phyloP scores from a whole-genome alignment of 2,113 vertebrate genomes.

The Clinocottus analis region DNA sequence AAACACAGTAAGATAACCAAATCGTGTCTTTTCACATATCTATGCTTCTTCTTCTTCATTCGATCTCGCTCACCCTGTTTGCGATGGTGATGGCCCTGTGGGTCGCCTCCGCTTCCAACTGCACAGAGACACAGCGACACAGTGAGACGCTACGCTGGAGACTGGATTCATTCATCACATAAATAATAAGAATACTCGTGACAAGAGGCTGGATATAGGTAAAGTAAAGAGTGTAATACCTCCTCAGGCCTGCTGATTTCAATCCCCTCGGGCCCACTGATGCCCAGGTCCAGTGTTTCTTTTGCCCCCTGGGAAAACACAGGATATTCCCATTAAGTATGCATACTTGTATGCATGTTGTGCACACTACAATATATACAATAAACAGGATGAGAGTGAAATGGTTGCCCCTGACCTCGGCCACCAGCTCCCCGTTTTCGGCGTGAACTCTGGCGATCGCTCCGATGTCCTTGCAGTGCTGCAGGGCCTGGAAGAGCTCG shows the following conservation, averaged over 20 bases:
- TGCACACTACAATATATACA: background rate
- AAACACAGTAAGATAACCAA: background rate
- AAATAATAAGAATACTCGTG: background rate
- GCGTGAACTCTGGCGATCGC: constrained; percentile 93
- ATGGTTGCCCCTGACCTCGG: constrained; percentile 85
- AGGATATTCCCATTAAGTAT: background rate
- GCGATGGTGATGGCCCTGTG: constrained; percentile 95
- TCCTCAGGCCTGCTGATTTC: constrained; percentile 98
- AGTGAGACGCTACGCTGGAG: background rate
- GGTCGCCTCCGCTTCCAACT: constrained; percentile 96
- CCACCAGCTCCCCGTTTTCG: constrained; percentile 96
- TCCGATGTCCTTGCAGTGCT: constrained; percentile 93
- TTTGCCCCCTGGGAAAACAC: constrained; percentile 88
- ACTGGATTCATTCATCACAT: background rate
- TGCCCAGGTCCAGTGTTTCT: constrained; percentile 93
- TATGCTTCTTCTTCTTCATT: background rate
- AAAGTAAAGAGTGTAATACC: constrained; percentile 74
- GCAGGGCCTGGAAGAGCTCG: constrained; percentile 94
- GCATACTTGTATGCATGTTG: background rate
- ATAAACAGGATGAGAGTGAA: too few species aligned
- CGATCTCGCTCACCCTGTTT: constrained; percentile 89
- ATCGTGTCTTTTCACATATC: background rate
- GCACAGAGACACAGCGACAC: constrained; percentile 42
- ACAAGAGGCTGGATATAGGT: constrained; percentile 2
- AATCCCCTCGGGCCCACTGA: constrained; percentile 95